phyloP scores from a whole-genome alignment of 2,888 invertebrate genomes.

The Anthrax anthrax region DNA sequence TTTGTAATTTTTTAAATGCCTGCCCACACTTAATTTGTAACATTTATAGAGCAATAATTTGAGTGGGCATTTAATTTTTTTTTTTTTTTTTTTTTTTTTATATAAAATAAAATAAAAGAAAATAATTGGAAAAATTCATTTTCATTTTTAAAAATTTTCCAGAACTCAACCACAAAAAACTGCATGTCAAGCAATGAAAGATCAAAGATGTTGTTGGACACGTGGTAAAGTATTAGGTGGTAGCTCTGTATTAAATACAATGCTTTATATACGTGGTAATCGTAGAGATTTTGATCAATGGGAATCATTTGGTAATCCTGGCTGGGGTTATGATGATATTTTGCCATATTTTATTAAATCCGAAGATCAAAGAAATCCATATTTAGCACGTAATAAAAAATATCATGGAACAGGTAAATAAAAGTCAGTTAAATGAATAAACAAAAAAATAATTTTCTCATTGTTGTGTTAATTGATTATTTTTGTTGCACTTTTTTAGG shows the following conservation, averaged over 20 bases:
- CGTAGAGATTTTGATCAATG: conserved; percentile 74
- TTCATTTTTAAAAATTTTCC: no score
- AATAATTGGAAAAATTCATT: no score
- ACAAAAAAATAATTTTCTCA: conserved; percentile 1
- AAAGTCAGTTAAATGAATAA: neutral
- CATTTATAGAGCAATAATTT: no score
- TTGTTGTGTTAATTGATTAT: neutral
- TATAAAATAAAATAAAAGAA: no score
- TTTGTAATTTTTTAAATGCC: no score
- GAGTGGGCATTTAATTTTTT: no score
- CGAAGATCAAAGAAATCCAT: conserved; percentile 77
- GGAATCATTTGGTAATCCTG: conserved; percentile 70
- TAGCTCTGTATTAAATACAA: conserved; percentile 75
- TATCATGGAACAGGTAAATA: conserved; percentile 55
- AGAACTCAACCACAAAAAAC: conserved; percentile 70
- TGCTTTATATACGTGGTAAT: conserved; percentile 85
- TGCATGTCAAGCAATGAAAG: conserved; percentile 77
- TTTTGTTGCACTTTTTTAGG: conserved; percentile 20
- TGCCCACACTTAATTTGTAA: no score
- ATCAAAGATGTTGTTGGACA: conserved; percentile 76
- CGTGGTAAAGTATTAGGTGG: conserved; percentile 81
- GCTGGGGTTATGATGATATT: conserved; percentile 75
- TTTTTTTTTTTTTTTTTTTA: no score
- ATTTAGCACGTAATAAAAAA: conserved; percentile 56
- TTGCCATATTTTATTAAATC: conserved; percentile 77